Evolutionary conservation across 2,888 invertebrate species (phyloP), one percentile per base, ranked within the genome.

Genomic region (Trichacis sp.): DNA sequence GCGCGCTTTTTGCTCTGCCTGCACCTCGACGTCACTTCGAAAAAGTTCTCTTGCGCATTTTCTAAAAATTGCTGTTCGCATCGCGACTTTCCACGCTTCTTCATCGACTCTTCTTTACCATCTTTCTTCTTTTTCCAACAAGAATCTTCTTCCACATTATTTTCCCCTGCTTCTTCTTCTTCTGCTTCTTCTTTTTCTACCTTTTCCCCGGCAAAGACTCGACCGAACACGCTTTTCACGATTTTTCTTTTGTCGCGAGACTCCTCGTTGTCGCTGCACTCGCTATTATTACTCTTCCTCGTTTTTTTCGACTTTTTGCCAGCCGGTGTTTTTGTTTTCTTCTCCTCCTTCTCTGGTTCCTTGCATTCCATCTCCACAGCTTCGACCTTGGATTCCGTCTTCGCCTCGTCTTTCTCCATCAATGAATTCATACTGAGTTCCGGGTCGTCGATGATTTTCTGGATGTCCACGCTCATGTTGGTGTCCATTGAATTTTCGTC

Each of bases 1-100:
- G 83, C 83, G 1, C 80, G 74, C 24, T 78, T 81, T 46, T 84
- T 84, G 52, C 83, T 83, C 42, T 79, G 77, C n/a, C 83, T 70
- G 38, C 77, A 77, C 43, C 78, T 72, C 1, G 75, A 72, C 4
- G 62, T 66, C 0, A 66, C 36, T 0, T 61, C 40, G 1, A 66
- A n/a, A 3, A 64, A 55, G n/a, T n/a, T n/a, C 1, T 67, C 55
- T 3, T 38, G 9, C 19, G 19, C 52, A 29, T 47, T 5, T 48
- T 62, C 51, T 3, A 18, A 9, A 36, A 14, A 63, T 48, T 4
- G 12, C 20, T 4, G 11, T 20, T 1, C 18, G 5, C 57, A 52
- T 11, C 17, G 38, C 0, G 49, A 49, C 3, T 29, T 20, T 17
- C 48, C 45, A 1, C 17, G 38, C 40, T 48, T 54, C 2, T 5